Evolutionary conservation across 2,888 invertebrate species (phyloP).

Genomic region (Yponomeuta sedellus): DNA sequence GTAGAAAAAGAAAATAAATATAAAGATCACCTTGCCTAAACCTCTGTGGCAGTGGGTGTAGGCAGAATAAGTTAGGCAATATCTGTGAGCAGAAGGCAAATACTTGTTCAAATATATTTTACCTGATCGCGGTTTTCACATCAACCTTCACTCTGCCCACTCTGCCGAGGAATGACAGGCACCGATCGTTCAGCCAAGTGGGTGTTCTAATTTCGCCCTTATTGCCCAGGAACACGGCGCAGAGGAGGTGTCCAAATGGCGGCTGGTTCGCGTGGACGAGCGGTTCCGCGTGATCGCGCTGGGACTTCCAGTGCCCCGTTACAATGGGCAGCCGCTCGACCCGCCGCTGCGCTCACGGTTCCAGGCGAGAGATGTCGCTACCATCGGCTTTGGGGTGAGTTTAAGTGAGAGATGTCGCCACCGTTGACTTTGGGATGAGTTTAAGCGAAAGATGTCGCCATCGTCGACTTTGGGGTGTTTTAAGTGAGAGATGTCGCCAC

Average conservation of each 20-base stretch:
- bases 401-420: conserved; percentile 90
- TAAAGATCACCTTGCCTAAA: no score
- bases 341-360: conserved; percentile 96
- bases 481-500: conserved; percentile 90
- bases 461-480: no score
- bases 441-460: conserved; percentile 92
- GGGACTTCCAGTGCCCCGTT: conserved; percentile 92
- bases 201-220: neutral
- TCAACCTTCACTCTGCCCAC: no score
- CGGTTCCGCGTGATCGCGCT: conserved; percentile 95
- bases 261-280: conserved; percentile 93
- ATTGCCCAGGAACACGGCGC: conserved; percentile 82
- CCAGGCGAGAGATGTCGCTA: conserved; percentile 90
- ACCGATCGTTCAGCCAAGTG: neutral
- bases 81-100: no score
- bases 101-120: no score
- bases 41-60: no score
- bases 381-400: conserved; percentile 80
- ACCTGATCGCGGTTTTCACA: no score
- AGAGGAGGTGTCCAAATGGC: conserved; percentile 88
- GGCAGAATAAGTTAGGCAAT: no score
- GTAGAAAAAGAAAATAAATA: no score
- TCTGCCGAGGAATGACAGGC: no score
- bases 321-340: conserved; percentile 95
- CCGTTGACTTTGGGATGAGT: conserved; percentile 80